Base-by-base conservation (phyloP, 2,797 vertebrate species). In the Graptemys geographica region DNA sequence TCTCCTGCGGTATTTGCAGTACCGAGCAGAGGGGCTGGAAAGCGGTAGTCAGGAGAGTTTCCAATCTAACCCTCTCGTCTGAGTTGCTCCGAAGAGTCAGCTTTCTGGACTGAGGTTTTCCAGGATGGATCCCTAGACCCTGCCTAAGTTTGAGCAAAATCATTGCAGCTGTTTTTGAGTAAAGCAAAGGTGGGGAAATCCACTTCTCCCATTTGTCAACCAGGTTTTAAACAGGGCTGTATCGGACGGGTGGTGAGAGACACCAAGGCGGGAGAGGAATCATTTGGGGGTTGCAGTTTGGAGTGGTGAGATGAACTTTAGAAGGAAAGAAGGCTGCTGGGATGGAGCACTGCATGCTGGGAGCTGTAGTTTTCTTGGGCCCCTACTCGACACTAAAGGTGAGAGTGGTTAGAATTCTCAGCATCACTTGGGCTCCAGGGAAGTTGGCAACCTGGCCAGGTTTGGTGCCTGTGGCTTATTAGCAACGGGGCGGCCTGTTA, bases 1-100 rank as follows among this genome's bases (percentile, higher is more conserved):
- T 69, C 49, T 44, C 37, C 21, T 13, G 15, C 27, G 80, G 9
- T 6, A 1, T 18, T 8, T 23, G 11, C 4, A 8, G 3, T 0
- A 4, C 5, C 2, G 27, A 27, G 41, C 72, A 13, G 72, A 25
- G 41, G 27, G 23, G 41, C 27, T 8, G 4, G 72, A 15, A 25
- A 16, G 37, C 10, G 1, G 37, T 33, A 11, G 11, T 74, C 72
- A 21, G n/a, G n/a, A 69, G 65, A 21, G 65, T 69, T 69, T 37
- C 25, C 8, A 7, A 7, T 47, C 25, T 3, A 47, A 47, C 41
- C 41, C 12, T 47, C 41, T 47, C 6, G 4, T 76, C 41, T 28
- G 37, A 44, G 25, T 27, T 37, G n/a, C 65, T 69, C 65, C 9
- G 2, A n/a, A 65, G 16, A 12, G 56, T 31, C 56, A 33, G 57